These are phyloP conservation scores for Hypsibius dujardini DNA, from an alignment of 1,140 invertebrate genomes.

Conservation along the genomic window DNA sequence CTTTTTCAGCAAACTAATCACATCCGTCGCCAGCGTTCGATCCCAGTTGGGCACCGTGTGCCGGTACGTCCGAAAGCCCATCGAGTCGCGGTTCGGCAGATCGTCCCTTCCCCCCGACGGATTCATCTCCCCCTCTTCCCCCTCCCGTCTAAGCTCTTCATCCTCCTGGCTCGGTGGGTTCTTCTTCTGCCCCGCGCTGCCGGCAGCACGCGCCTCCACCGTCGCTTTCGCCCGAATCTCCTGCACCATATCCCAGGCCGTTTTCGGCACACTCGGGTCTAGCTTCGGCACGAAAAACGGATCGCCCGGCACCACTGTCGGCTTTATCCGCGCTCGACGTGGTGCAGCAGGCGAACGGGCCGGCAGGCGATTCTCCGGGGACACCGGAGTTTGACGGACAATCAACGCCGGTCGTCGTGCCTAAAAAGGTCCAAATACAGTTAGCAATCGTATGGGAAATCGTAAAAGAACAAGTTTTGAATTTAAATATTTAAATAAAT, in stretches of 20 bases:
- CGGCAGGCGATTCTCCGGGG: no score
- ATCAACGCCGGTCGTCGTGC: no score
- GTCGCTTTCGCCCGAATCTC: background rate
- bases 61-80: background rate
- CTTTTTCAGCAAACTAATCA: conserved; percentile 26
- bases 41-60: conserved; percentile 19
- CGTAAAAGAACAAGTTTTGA: no score
- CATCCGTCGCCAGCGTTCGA: conserved; percentile 24
- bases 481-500: no score
- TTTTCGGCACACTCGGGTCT: background rate
- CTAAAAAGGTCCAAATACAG: no score
- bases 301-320: no score
- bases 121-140: background rate
- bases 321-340: no score
- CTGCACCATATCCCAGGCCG: background rate
- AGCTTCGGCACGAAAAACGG: no score
- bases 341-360: no score
- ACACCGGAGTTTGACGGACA: no score
- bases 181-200: background rate
- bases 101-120: background rate
- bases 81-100: background rate
- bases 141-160: background rate
- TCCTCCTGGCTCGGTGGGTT: background rate
- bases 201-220: background rate
- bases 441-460: no score